These are phyloP conservation scores for Argyra leucocephala DNA, from an alignment of 2,888 invertebrate species.

Conservation along the genomic window DNA sequence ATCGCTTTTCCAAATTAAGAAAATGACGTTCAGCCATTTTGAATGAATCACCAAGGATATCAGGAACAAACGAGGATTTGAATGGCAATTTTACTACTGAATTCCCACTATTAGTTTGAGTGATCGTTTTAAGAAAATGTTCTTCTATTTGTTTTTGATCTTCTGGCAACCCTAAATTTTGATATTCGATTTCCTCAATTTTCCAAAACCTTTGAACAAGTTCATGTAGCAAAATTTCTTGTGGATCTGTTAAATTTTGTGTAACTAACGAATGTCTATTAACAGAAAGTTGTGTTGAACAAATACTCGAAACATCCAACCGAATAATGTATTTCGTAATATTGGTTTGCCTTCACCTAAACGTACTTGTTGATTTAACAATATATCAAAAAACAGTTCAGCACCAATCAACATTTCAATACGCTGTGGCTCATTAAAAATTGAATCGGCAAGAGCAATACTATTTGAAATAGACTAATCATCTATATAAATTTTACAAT, in stretches of 20 bases:
- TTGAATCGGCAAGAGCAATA: too few species aligned
- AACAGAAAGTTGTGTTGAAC: not conserved
- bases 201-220: not conserved
- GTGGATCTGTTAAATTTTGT: not conserved
- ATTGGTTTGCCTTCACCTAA: constrained; percentile 1
- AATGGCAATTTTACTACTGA: not conserved
- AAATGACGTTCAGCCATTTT: too few species aligned
- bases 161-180: not conserved
- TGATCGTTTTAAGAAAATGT: not conserved
- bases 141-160: not conserved
- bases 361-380: too few species aligned
- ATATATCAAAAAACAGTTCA: too few species aligned
- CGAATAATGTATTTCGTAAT: constrained; percentile 12
- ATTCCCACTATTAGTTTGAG: not conserved
- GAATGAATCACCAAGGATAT: not conserved
- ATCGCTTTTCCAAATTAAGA: not conserved
- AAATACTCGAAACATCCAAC: constrained; percentile 15
- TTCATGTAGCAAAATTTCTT: not conserved
- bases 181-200: not conserved
- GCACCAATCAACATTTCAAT: too few species aligned
- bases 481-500: not conserved
- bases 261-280: not conserved
- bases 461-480: constrained; percentile 8
- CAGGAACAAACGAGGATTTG: not conserved
- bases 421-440: too few species aligned